phyloP scores from a whole-genome alignment of 2,113 vertebrate species.

The Shinisaurus crocodilurus region DNA sequence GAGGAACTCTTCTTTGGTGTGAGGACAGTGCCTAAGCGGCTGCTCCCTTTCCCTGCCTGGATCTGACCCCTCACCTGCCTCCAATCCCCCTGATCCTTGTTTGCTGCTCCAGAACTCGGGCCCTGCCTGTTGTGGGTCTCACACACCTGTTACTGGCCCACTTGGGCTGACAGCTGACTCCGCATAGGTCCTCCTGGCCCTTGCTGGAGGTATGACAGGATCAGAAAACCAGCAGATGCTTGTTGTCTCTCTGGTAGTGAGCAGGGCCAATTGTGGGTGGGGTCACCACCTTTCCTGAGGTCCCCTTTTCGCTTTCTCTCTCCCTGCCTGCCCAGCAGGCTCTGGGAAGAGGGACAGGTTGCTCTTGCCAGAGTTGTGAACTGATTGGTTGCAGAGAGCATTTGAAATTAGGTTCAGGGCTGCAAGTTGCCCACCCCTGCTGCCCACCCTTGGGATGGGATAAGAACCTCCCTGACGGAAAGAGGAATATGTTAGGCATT shows the following conservation, averaged over 20 bases:
- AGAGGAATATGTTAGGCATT: neutral
- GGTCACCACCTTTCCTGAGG: accelerated
- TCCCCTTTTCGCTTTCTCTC: too few relatives aligned
- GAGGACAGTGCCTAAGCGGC: neutral
- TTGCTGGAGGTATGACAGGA: neutral
- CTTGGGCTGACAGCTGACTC: neutral
- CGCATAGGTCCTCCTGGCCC: neutral
- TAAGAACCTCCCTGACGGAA: neutral
- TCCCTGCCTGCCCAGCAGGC: too few relatives aligned
- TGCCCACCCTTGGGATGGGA: too few relatives aligned
- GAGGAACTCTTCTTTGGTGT: neutral
- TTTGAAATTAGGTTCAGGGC: too few relatives aligned
- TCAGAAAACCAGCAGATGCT: too few relatives aligned
- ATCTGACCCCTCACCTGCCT: neutral
- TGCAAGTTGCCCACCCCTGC: too few relatives aligned
- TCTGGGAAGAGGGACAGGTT: too few relatives aligned
- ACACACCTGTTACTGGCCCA: neutral
- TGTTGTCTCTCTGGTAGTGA: too few relatives aligned
- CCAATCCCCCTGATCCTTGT: neutral
- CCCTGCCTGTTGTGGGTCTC: neutral
- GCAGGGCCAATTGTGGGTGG: too few relatives aligned
- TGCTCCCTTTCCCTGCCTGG: neutral
- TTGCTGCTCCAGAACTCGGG: neutral
- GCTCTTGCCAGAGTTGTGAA: too few relatives aligned
- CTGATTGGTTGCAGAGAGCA: too few relatives aligned